Base-by-base conservation (phyloP, 2,888 invertebrate genomes). In the Scaptomyza tumidula region DNA sequence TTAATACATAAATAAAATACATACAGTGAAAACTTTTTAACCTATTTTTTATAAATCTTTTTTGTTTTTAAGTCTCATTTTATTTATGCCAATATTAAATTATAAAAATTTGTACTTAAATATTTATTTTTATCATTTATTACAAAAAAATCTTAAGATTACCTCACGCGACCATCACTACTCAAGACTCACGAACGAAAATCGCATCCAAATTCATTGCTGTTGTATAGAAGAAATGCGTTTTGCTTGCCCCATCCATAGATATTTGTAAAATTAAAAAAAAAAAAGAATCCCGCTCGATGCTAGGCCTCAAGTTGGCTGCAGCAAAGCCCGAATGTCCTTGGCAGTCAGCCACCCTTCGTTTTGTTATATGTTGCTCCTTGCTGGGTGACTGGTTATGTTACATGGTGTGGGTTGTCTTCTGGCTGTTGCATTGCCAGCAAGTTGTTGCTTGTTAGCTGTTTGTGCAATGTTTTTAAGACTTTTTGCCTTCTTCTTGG, bases 381-480 rank as follows among this genome's bases (percentile, higher is more conserved):
- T 29, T 7, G 29, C 6, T 9, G 10, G 10, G 2, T 35, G 35
- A 35, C 3, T 9, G 9, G 1, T 11, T 35, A 14, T 1, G 43
- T 33, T 13, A 1, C 7, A 24, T 24, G 55, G 83, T 79, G 49
- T 85, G 83, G 61, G 83, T 63, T 79, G 77, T 84, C 83, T 84
- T 84, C 82, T 76, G 70, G 69, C 53, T 46, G 67, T 71, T 85
- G 83, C 83, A 83, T 80, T 83, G 84, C 79, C 76, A 75, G 35
- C 71, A 80, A 83, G 58, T 80, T 77, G 75, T 68, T 68, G 69
- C 82, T 79, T 68, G 10, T 16, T 61, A 73, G 57, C 53, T 61
- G 67, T 48, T 84, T 63, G 67, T 83, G 81, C 83, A 78, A 55
- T 71, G 50, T 75, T 75, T 75, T 71, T 56, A 82, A 84, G 84